Conservation (phyloP, 2,113 vertebrate genomes). For the Alligator sinensis region DNA sequence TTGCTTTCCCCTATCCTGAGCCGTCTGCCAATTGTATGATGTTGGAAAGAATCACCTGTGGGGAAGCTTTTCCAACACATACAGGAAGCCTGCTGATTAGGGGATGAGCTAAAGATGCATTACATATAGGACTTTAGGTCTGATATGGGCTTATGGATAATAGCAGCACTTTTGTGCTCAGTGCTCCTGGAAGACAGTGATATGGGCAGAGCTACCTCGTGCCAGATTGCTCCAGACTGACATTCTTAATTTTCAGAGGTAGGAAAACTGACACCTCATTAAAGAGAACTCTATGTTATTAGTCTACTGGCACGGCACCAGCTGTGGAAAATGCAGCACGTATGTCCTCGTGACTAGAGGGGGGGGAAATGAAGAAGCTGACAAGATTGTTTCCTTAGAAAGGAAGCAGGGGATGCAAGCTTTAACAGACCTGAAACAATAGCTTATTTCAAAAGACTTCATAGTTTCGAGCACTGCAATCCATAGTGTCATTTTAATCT, state of each 20-base stretch:
- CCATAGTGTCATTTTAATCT: background rate
- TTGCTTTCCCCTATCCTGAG: background rate
- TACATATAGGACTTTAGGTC: conserved; percentile 47
- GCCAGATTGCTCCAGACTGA: conserved; percentile 74
- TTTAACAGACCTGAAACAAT: conserved; percentile 22
- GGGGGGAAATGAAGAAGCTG: conserved; percentile 42
- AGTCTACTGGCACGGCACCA: conserved; percentile 63
- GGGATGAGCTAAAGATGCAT: conserved; percentile 27
- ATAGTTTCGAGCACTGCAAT: background rate
- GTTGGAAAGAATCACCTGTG: conserved; percentile 9
- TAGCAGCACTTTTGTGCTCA: conserved; percentile 49
- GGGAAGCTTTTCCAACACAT: conserved; percentile 17
- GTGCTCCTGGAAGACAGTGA: conserved; percentile 59
- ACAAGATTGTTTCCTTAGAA: conserved; percentile 54
- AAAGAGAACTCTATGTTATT: conserved; percentile 68
- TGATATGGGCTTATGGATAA: conserved; percentile 53
- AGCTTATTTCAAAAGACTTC: conserved; percentile 9
- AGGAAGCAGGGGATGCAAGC: background rate
- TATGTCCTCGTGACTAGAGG: conserved; percentile 56
- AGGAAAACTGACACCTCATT: conserved; percentile 78
- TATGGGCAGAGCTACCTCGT: conserved; percentile 41
- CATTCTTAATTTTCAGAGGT: conserved; percentile 77
- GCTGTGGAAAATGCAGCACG: conserved; percentile 37
- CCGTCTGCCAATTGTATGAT: background rate
- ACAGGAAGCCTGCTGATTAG: conserved; percentile 22